Evolutionary conservation across 1,140 invertebrate species (phyloP), one percentile per base, ranked within the genome.

Genomic region (Apis florea): DNA sequence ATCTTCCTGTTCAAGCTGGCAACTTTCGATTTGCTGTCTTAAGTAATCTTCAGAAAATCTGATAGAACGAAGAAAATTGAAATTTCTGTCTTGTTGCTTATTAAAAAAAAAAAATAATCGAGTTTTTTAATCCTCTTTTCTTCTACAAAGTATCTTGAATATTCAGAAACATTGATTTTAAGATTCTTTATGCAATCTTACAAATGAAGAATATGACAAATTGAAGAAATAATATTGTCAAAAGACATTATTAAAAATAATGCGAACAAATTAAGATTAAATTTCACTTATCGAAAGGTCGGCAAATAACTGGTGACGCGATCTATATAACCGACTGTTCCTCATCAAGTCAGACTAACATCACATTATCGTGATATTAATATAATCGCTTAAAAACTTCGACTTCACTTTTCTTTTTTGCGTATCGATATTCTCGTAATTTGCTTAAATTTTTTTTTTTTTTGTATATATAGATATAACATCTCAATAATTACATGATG

Each of bases 21-120:
- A 47, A 67, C 64, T 67, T 47, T 47, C 64, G 64, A 67, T 67
- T 67, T 47, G 64, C 47, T 67, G 64, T 47, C 64, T 67, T n/a
- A n/a, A 67, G 31, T n/a, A 67, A 67, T 67, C 40, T 67, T 67
- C 40, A 40, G 21, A 13, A 67, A 66, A 66, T 1, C 63, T 21
- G 11, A 40, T 1, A 17, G 17, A 40, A 17, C 8, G 26, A 64
- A 17, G 19, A 40, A 66, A 40, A 63, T 63, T 63, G 61, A 63
- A 63, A 63, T 31, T 63, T 63, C 26, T 63, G 9, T 15, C 26
- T 31, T 40, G 61, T 17, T 19, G 61, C 61, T 63, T 5, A 31
- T 4, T 17, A 19, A 40, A 31, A 11, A 15, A 61, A 4, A 17
- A 26, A 15, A 4, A 12, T 40, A 47, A 47, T 12, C 11, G 21